Evolutionary conservation across 2,113 vertebrate species (phyloP), one percentile per base, ranked within the genome.

Genomic region (Noturus placidus): DNA sequence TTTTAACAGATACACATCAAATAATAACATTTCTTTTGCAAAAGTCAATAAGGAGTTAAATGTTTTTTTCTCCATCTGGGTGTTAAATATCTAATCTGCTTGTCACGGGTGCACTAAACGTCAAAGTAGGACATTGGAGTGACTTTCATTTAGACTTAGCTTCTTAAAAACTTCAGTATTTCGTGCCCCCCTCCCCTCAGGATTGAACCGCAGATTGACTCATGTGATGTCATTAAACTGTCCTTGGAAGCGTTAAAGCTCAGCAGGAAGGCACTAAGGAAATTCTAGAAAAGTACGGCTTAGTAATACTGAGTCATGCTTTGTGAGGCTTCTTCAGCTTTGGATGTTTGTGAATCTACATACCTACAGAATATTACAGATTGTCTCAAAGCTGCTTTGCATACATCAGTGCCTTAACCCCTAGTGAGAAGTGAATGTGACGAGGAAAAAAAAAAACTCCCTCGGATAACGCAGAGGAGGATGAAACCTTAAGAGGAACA

Each of bases 321-420:
- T 42, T 72, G 19, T 22, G 22, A 20, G 20, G 35, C 20, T 72
- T 76, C 20, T 22, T 20, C 11, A 50, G 10, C 22, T 27, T 30
- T 30, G n/a, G 46, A 6, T 76, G 10, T 79, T 54, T 79, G 76
- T 30, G n/a, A 52, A 54, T 79, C 50, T 78, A 19, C 46, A 78
- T 7, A 52, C 25, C 46, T 79, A 30, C 50, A 77, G 74, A 42
- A 50, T 74, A 22, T 72, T 17, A 38, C 15, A 76, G 72, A 74
- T 11, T 22, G 67, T 38, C 8, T 25, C 13, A 19, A 42, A 42
- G 35, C 70, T 77, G 72, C 74, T 78, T 78, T n/a, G 6, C 14
- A 56, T 79, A 54, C 76, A 54, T 78, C 77, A 79, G 77, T 79
- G 77, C 77, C n/a, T 54, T 56, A 54, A 19, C 50, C 46, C 50